These are phyloP conservation scores for Lichenostomus cassidix DNA, from an alignment of 2,113 vertebrate species.

Conservation along the genomic window DNA sequence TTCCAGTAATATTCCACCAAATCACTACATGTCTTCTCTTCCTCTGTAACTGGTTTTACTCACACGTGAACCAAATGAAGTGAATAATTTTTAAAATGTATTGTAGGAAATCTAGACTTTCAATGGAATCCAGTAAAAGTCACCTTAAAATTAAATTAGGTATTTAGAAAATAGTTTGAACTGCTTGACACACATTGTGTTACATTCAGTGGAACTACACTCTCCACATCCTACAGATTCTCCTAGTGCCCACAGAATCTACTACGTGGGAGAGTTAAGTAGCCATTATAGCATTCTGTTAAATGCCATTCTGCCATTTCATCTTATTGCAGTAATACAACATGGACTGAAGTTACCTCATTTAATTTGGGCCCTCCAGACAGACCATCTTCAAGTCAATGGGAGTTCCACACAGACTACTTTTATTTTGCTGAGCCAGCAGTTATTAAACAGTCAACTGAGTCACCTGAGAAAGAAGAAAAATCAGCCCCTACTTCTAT, in stretches of 20 bases:
- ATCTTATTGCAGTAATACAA: background rate
- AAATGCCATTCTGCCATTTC: background rate
- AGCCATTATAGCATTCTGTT: background rate
- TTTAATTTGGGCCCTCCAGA: background rate
- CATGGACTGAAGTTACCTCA: background rate
- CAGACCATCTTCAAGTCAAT: background rate
- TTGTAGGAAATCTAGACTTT: background rate
- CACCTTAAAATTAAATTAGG: background rate
- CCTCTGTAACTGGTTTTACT: background rate
- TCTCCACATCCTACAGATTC: background rate
- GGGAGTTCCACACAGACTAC: background rate
- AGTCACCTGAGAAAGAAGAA: background rate
- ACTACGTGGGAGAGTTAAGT: fast-evolving
- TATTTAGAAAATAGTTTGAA: background rate
- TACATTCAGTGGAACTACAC: background rate
- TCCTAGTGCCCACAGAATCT: background rate
- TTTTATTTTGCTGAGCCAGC: background rate
- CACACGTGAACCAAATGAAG: background rate
- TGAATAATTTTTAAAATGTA: background rate
- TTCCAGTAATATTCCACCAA: background rate
- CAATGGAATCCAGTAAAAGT: background rate
- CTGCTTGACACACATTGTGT: fast-evolving
- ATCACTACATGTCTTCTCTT: background rate
- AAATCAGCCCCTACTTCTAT: background rate
- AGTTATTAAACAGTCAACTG: background rate